phyloP scores from a whole-genome alignment of 2,888 invertebrate genomes.

The Pedicia rivosa region DNA sequence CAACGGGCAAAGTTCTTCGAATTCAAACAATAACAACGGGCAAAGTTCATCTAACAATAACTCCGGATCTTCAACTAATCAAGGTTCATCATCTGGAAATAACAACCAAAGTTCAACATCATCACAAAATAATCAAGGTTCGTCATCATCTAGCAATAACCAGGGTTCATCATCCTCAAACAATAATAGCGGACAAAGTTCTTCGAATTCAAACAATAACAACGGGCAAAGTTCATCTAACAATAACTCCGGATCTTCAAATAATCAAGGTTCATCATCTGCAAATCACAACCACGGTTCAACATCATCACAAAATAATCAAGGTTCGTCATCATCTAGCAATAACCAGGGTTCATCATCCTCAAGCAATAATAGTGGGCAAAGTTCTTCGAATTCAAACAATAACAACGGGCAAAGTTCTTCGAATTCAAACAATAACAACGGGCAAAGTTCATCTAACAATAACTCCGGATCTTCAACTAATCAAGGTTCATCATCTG shows the following conservation, averaged over 20 bases:
- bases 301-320: too few relatives aligned
- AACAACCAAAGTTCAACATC: conserved; percentile 6
- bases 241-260: too few relatives aligned
- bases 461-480: too few relatives aligned
- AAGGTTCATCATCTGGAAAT: conserved; percentile 4
- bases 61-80: conserved; percentile 4
- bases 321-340: too few relatives aligned
- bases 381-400: background rate
- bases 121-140: background rate
- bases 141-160: too few relatives aligned
- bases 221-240: conserved; percentile 12
- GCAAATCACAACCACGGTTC: conserved; percentile 15
- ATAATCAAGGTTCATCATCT: conserved; percentile 10
- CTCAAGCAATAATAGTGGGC: background rate
- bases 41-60: conserved; percentile 7
- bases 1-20: conserved; percentile 8
- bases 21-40: conserved; percentile 10
- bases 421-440: conserved; percentile 10
- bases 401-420: conserved; percentile 7
- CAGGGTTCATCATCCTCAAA: conserved; percentile 10
- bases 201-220: conserved; percentile 8
- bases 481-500: conserved; percentile 12
- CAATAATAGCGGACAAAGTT: conserved; percentile 1
- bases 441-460: conserved; percentile 9
- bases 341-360: background rate